Base-by-base conservation (phyloP, 2,113 vertebrate genomes). In the Lampris megalopsis region DNA sequence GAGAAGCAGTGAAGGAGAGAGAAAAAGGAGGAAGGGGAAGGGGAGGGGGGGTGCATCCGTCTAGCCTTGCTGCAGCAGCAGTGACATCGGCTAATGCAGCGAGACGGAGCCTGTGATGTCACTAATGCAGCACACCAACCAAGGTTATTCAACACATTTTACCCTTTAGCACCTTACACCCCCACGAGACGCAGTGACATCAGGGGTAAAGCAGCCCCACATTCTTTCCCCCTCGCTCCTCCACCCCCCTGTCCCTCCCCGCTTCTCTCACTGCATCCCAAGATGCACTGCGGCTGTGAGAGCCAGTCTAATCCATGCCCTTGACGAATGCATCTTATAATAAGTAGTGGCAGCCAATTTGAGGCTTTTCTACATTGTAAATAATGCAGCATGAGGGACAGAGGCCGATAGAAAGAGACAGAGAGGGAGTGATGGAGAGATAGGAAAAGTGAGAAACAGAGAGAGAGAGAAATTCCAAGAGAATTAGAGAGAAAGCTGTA, bases 281-380 rank as follows among this genome's bases (percentile, higher is more conserved):
- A 63, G 73, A 90, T 89, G 80, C 90, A 92, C 53, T 45, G 75
- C 83, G 85, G 79, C 87, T 87, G 87, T 82, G 80, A 86, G 81
- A 83, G 74, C 69, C 59, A 80, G 77, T 76, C 73, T 90, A 90
- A 91, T 88, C 87, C 77, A 71, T 84, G 84, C 68, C 89, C 88
- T 87, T 93, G 90, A 93, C 86, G 45, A 93, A 94, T 93, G 91
- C 88, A 86, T 92, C 80, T 82, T 84, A 88, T 90, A 88, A 91
- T 90, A 92, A 91, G 87, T 78, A 86, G 82, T 90, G 90, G 85
- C 92, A 91, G 91, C 84, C 90, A 92, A 93, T 92, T 90, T 92
- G 81, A 87, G 84, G 84, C 78, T 89, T 90, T 92, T 91, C 80
- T 79, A 88, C 84, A 83, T 81, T 86, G 91, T 91, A 93, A 92